A percentile compares a stretch with the other conserved stretches of the same genome.
These are phyloP conservation scores for Pelodiscus sinensis DNA, from an alignment of 2,113 vertebrate genomes.

Conservation along the genomic window DNA sequence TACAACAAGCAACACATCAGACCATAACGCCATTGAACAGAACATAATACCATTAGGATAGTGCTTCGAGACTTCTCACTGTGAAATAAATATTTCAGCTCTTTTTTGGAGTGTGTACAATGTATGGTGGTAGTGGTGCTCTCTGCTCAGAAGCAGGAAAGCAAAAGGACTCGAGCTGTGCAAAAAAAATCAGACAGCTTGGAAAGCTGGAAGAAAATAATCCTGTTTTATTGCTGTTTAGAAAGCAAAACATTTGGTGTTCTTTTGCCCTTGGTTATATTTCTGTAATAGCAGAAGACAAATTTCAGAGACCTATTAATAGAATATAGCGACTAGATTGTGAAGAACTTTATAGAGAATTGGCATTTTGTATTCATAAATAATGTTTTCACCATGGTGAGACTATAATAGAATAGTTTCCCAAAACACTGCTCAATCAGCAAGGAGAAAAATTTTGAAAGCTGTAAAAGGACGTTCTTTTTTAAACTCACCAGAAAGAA, in stretches of 20 bases:
- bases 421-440: not conserved
- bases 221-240: not conserved
- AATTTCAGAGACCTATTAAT: not conserved
- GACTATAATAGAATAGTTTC: not conserved
- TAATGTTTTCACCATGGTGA: not conserved
- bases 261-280: not conserved
- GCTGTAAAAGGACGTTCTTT: not conserved
- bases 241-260: not conserved
- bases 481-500: not conserved
- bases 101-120: not conserved
- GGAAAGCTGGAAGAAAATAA: not conserved
- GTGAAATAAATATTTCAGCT: not conserved
- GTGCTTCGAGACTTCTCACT: conserved; percentile 33
- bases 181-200: not conserved
- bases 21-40: not conserved
- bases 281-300: not conserved
- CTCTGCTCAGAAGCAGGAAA: not conserved
- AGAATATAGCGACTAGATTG: not conserved
- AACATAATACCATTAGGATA: not conserved
- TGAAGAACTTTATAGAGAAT: not conserved
- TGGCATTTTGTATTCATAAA: not conserved
- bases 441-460: not conserved
- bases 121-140: not conserved
- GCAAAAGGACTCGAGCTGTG: not conserved
- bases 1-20: not conserved